Evolutionary conservation across 2,113 vertebrate species (phyloP).

Genomic region (Aptenodytes patagonicus): DNA sequence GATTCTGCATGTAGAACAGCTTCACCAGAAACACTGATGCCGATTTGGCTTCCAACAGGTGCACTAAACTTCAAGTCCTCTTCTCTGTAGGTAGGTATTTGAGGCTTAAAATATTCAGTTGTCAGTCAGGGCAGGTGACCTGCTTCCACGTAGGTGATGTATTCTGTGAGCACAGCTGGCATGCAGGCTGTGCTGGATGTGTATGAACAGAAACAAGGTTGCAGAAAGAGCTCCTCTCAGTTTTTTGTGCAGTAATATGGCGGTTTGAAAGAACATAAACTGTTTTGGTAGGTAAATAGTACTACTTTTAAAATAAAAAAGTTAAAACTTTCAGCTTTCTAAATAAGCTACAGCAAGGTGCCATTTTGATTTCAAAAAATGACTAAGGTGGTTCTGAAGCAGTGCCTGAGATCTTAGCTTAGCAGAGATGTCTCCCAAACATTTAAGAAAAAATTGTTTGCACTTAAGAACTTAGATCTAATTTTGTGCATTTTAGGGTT

Average conservation of each 20-base stretch:
- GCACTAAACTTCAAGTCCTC: not conserved
- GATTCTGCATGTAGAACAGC: not conserved
- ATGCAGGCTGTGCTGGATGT: not conserved
- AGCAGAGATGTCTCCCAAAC: not conserved
- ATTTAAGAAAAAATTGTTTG: not conserved
- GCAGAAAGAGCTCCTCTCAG: not conserved
- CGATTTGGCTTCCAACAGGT: not conserved
- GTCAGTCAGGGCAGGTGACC: not conserved
- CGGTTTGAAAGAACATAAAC: not conserved
- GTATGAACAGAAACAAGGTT: not conserved
- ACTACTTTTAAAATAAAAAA: not conserved
- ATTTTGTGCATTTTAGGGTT: not conserved
- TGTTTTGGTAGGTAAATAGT: not conserved
- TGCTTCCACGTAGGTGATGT: accelerated
- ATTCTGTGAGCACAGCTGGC: not conserved
- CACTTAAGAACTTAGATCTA: not conserved
- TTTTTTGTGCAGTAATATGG: not conserved
- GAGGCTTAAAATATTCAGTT: not conserved
- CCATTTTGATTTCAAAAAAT: not conserved
- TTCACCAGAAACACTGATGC: not conserved
- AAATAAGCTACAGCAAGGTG: not conserved
- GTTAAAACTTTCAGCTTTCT: not conserved
- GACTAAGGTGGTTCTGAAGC: not conserved
- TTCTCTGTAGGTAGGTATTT: not conserved
- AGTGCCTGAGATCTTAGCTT: not conserved